phyloP scores from a whole-genome alignment of 92 coral and sea anemone genomes.

The Heliopora coerulea region DNA sequence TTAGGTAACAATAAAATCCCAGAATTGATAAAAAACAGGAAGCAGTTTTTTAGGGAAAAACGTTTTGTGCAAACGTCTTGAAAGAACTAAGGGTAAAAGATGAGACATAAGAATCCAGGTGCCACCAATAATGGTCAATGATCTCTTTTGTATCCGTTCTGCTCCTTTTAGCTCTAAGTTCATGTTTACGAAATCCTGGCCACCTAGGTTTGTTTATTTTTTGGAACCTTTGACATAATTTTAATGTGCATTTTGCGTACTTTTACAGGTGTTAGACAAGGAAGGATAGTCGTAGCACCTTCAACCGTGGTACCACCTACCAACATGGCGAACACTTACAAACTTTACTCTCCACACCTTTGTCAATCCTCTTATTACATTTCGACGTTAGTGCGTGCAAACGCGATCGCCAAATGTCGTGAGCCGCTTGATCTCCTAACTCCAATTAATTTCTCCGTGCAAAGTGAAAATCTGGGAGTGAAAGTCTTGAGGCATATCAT shows the following conservation, averaged over 20 bases:
- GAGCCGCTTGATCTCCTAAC: background rate
- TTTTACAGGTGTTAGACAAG: background rate
- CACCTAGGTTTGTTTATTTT: too few species aligned
- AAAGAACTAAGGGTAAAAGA: too few species aligned
- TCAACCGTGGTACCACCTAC: background rate
- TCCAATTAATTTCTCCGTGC: background rate
- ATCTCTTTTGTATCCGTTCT: too few species aligned
- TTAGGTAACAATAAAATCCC: too few species aligned
- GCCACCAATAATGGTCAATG: too few species aligned
- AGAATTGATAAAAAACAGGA: too few species aligned
- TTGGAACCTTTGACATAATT: too few species aligned
- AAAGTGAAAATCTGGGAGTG: slow-evolving; percentile 1
- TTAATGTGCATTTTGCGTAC: slow-evolving; percentile 2
- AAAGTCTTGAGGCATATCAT: slow-evolving; percentile 80
- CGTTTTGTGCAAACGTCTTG: too few species aligned
- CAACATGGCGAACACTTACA: slow-evolving; percentile 6
- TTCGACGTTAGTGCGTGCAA: background rate
- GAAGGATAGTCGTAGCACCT: background rate
- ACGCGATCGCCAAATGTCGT: background rate
- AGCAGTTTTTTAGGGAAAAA: too few species aligned
- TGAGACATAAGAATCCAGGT: too few species aligned
- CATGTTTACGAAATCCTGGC: too few species aligned
- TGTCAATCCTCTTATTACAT: background rate
- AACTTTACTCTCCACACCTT: background rate
- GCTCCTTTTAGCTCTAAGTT: too few species aligned